Conservation (phyloP, 2,888 invertebrate genomes). For the Cerastis rubricosa region DNA sequence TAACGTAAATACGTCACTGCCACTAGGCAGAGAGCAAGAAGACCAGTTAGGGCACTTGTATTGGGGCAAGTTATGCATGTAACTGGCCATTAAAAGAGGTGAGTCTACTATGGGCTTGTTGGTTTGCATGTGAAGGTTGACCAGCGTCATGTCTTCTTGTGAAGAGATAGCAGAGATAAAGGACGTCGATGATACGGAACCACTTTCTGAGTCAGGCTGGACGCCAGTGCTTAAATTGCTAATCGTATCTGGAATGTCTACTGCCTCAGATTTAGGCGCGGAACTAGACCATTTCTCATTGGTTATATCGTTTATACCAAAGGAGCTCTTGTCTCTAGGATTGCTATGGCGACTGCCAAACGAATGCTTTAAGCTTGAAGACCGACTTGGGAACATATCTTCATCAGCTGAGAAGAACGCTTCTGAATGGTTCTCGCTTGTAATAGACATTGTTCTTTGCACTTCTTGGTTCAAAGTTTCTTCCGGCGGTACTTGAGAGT, state of each 20-base stretch:
- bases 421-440: slow-evolving; percentile 97
- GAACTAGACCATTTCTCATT: slow-evolving; percentile 86
- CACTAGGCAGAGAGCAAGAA: slow-evolving; percentile 93
- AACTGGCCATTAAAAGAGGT: slow-evolving; percentile 98
- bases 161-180: slow-evolving; percentile 98
- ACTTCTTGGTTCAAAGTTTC: slow-evolving; percentile 92
- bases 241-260: slow-evolving; percentile 83
- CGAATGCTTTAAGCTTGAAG: slow-evolving; percentile 93
- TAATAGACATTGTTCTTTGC: slow-evolving; percentile 96
- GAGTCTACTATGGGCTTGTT: slow-evolving; percentile 98
- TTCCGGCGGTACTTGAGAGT: slow-evolving; percentile 90
- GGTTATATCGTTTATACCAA: slow-evolving; percentile 86
- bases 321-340: slow-evolving; percentile 90
- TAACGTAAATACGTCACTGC: slow-evolving; percentile 94
- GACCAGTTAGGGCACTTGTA: slow-evolving; percentile 94
- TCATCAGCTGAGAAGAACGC: slow-evolving; percentile 98
- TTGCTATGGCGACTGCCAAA: slow-evolving; percentile 88
- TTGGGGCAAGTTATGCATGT: slow-evolving; percentile 97
- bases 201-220: slow-evolving; percentile 93
- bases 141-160: slow-evolving; percentile 97
- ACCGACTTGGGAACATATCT: slow-evolving; percentile 93
- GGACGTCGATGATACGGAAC: slow-evolving; percentile 95
- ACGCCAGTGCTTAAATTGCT: slow-evolving; percentile 85
- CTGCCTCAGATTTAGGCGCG: slow-evolving; percentile 80
- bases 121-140: slow-evolving; percentile 98